These are phyloP conservation scores for Redunca redunca DNA, from an alignment of 2,113 vertebrate species.

Conservation along the genomic window DNA sequence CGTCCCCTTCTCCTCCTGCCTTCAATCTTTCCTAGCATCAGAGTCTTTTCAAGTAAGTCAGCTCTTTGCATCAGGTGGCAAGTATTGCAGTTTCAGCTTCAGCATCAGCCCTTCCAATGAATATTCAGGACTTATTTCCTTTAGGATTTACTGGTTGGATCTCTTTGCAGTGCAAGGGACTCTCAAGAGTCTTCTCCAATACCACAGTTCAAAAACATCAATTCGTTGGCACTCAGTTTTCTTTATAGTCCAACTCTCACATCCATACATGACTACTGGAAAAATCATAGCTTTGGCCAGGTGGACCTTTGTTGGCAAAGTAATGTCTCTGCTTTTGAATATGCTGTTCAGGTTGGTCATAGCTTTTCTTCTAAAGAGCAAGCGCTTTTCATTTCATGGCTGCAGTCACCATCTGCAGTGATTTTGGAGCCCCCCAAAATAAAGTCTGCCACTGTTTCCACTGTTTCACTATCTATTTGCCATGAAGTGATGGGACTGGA, in stretches of 20 bases:
- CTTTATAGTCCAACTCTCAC: not conserved
- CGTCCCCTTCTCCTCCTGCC: not conserved
- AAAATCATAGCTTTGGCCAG: not conserved
- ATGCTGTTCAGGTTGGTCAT: not conserved
- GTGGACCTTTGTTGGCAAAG: not conserved
- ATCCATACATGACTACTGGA: not conserved
- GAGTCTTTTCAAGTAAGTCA: not conserved
- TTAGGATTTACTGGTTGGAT: not conserved
- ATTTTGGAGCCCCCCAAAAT: not conserved
- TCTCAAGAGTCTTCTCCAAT: not conserved
- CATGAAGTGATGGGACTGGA: not conserved
- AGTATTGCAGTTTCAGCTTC: not conserved
- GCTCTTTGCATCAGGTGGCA: fast-evolving
- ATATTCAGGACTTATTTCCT: not conserved
- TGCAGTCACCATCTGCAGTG: not conserved
- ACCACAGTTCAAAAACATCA: not conserved
- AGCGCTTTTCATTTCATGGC: not conserved
- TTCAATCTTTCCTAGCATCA: not conserved
- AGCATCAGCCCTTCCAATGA: not conserved
- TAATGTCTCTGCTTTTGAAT: not conserved
- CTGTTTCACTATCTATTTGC: not conserved
- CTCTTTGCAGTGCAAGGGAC: not conserved
- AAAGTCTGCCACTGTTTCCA: not conserved
- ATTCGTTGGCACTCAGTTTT: fast-evolving
- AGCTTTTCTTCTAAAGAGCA: not conserved